These are phyloP conservation scores for Cyclargus thomasi DNA, from an alignment of 1,140 invertebrate species.

Conservation along the genomic window DNA sequence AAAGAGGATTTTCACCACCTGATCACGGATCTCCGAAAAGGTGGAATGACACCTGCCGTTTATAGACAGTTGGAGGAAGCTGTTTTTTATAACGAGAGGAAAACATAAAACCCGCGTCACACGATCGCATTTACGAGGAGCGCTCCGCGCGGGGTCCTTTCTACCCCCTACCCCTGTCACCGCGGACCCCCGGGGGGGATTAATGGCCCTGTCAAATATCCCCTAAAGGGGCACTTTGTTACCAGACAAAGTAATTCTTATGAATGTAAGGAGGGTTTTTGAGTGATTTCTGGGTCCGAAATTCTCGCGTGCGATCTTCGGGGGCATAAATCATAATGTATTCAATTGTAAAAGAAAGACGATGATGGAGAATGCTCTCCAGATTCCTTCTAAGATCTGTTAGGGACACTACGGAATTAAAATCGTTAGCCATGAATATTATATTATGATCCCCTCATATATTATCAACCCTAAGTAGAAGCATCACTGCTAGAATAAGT, in stretches of 20 bases:
- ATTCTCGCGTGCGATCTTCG: not conserved
- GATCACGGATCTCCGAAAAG: not conserved
- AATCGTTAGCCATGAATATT: too few relatives aligned
- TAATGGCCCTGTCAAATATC: constrained; percentile 28
- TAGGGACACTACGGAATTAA: too few relatives aligned
- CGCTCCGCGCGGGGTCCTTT: constrained; percentile 6
- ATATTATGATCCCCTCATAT: too few relatives aligned
- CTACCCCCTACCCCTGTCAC: constrained; percentile 16
- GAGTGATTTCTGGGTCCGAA: constrained; percentile 6
- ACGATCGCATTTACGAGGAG: constrained; percentile 13
- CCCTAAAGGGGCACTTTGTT: constrained; percentile 26
- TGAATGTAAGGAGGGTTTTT: constrained; percentile 23
- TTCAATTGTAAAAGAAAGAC: constrained; percentile 5
- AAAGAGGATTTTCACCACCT: not conserved
- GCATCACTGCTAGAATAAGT: too few relatives aligned
- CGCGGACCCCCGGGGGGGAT: constrained; percentile 19
- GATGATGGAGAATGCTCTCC: not conserved
- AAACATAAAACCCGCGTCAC: constrained; percentile 16
- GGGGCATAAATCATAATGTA: not conserved
- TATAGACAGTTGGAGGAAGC: constrained; percentile 6
- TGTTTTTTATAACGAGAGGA: constrained; percentile 6
- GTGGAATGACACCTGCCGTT: constrained; percentile 14
- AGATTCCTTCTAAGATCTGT: not conserved
- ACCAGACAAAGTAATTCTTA: constrained; percentile 27
- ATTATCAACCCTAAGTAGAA: too few relatives aligned